A percentile compares a stretch with the other conserved stretches of the same genome.
Conservation (phyloP, 2,113 vertebrate genomes). For the Anguilla japonica region DNA sequence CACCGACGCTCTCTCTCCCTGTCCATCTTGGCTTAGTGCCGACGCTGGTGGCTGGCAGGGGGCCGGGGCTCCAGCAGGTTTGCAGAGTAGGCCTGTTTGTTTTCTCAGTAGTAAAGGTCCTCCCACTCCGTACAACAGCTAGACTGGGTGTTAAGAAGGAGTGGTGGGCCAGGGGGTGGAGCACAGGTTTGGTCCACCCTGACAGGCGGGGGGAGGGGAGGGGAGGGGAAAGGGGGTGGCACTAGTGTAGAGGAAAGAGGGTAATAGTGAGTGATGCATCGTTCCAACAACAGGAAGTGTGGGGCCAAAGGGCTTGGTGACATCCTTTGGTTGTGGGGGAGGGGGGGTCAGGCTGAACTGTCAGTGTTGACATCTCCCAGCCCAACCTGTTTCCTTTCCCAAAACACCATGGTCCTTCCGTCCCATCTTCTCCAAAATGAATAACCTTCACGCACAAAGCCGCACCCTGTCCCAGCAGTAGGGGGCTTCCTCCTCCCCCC, state of each 20-base stretch:
- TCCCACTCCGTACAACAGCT: constrained; percentile 9
- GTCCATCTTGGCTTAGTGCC: constrained; percentile 37
- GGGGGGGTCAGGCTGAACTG: background rate
- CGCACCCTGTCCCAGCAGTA: background rate
- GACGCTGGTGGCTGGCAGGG: background rate
- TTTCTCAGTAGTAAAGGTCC: constrained; percentile 33
- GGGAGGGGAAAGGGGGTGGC: background rate
- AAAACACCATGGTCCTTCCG: background rate
- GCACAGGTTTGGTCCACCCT: background rate
- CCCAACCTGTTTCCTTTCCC: background rate
- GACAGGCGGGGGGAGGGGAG: background rate
- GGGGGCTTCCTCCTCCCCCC: background rate
- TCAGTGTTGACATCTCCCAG: background rate
- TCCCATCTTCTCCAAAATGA: background rate
- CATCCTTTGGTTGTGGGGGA: constrained; percentile 39
- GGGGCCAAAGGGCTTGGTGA: constrained; percentile 21
- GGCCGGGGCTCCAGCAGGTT: background rate
- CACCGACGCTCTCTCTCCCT: constrained; percentile 33
- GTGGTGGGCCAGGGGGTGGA: background rate
- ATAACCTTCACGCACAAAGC: background rate
- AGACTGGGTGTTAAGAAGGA: background rate
- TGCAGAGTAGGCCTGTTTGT: constrained; percentile 29
- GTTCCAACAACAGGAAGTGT: constrained; percentile 46
- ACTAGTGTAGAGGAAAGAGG: background rate
- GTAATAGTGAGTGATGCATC: constrained; percentile 13